Base-by-base conservation (phyloP, 2,113 vertebrate genomes). In the Hydropotes inermis region DNA sequence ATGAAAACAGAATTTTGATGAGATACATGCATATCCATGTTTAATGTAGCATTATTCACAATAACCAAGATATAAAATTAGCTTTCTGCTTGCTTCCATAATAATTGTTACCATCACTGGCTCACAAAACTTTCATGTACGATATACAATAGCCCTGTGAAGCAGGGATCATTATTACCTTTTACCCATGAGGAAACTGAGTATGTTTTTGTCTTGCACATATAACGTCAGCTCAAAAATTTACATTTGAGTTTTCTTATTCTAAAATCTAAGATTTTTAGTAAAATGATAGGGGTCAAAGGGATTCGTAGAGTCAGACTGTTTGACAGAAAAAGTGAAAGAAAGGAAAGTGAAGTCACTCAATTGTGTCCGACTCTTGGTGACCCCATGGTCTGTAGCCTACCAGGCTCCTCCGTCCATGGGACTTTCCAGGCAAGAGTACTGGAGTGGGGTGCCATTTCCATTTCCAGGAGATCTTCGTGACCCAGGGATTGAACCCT, bases 291-390 rank as follows among this genome's bases (percentile, higher is more conserved):
- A 76, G 45, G 50, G 12, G 50, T 93, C 39, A 86, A 55, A 55
- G 28, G 7, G 58, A 82, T 47, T 79, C 52, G 76, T 78, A 36
- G 33, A 94, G 81, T 76, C n/a, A 39, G 67, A 21, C 76, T 74
- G 6, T 45, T 45, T 15, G 10, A 10, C 11, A 74, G n/a, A 74
- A 74, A 70, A 74, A 74, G 19, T 74, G 19, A 74, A 74, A 23
- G 19, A 74, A 74, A 39, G 67, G 39, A 70, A 70, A 74, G 67
- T 74, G 67, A 70, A 39, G n/a, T 23, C 0, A 0, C 67, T 74
- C n/a, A 39, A 11, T 6, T 1, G 0, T 23, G n/a, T 36, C n/a
- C 0, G 10, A 74, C n/a, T 74, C 67, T 70, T 39, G 0, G 10
- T 23, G n/a, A 74, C 36, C 17, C 10, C 67, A 74, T 3, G 36